Conservation (phyloP, 2,113 vertebrate genomes). For the Dasyprocta punctata region DNA sequence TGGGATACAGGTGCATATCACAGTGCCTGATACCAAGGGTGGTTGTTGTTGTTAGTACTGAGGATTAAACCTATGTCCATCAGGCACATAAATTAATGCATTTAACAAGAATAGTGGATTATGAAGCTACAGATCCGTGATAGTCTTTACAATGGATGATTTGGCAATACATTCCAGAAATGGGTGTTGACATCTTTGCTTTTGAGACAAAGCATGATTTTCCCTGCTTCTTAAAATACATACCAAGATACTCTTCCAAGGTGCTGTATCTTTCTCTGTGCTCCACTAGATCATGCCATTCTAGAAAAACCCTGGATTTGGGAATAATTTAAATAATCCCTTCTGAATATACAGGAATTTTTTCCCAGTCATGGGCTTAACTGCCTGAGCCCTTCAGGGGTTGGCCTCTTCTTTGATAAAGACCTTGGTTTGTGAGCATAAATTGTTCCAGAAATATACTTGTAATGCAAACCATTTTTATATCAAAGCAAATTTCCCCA, state of each 20-base stretch:
- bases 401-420: not conserved
- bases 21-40: not conserved
- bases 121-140: not conserved
- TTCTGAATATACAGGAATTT: not conserved
- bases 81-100: not conserved
- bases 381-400: not conserved
- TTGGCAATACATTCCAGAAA: not conserved
- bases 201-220: not conserved
- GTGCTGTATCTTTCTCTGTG: not conserved
- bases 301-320: slow-evolving; percentile 12
- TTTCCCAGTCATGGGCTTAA: not conserved
- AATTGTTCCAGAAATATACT: not conserved
- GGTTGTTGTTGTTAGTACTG: not conserved
- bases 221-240: not conserved
- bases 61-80: not conserved
- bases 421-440: not conserved
- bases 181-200: not conserved
- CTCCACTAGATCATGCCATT: not conserved
- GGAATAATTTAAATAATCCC: not conserved
- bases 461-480: not conserved
- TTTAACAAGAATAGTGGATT: not conserved
- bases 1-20: not conserved
- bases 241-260: not conserved
- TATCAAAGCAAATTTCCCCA: not conserved
- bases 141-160: not conserved